Evolutionary conservation across 2,113 vertebrate genomes (phyloP).

Genomic region (Raphicerus campestris): DNA sequence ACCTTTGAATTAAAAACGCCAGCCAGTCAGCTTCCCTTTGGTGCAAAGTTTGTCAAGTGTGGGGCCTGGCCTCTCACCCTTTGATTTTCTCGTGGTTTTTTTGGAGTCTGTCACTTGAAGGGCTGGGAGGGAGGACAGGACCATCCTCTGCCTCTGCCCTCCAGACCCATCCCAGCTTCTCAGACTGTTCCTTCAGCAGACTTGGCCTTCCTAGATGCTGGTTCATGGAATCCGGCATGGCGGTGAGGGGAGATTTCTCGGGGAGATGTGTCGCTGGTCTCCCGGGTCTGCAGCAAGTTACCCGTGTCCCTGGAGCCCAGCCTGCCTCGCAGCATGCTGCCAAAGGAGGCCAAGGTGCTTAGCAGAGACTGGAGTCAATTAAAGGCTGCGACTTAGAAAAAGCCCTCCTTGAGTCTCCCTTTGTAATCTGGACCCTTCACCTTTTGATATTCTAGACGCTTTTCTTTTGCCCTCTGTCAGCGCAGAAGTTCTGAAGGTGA

Average conservation of each 20-base stretch:
- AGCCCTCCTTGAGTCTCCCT: slow-evolving; percentile 47
- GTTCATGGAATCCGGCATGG: neutral
- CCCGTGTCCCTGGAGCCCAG: neutral
- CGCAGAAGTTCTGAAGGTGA: slow-evolving; percentile 63
- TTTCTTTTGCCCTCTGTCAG: slow-evolving; percentile 70
- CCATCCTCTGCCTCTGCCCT: neutral
- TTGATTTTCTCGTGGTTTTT: slow-evolving; percentile 12
- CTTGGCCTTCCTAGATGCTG: neutral
- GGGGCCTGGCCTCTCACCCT: neutral
- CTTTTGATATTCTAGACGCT: slow-evolving; percentile 74
- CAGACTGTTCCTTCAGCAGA: neutral
- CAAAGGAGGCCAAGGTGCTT: slow-evolving; percentile 35
- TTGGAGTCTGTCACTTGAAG: neutral
- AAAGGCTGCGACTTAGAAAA: slow-evolving; percentile 55
- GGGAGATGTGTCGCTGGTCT: neutral
- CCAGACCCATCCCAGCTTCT: neutral
- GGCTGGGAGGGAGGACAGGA: neutral
- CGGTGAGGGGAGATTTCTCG: neutral
- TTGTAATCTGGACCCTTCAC: slow-evolving; percentile 70
- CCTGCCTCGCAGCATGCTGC: neutral
- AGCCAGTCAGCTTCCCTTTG: neutral
- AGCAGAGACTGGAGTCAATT: slow-evolving; percentile 69
- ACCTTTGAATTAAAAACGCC: neutral
- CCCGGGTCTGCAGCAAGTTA: neutral
- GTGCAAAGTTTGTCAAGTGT: neutral